Base-by-base conservation (phyloP, 2,888 invertebrate genomes). In the Phrixothrix hirtus region DNA sequence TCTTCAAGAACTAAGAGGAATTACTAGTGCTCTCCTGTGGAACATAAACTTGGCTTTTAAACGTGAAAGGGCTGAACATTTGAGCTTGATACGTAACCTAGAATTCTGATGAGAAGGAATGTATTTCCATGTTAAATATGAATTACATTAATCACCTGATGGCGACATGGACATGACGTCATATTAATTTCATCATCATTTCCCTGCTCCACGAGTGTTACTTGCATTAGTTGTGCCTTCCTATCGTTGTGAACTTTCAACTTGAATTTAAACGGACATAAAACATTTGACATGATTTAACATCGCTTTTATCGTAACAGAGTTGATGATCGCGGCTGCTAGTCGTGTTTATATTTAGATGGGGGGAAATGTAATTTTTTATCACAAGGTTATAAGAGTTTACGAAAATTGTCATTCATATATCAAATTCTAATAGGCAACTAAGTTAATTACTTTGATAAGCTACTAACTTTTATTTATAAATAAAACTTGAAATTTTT, bases 131-230 rank as follows among this genome's bases (percentile, higher is more conserved):
- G 55, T 57, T 54, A 63, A 62, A 65, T 64, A 60, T 58, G 62
- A 62, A 62, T 58, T 59, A 57, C 68, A 71, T 71, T 68, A 70
- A 71, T 71, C 71, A 70, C 69, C 68, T 70, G 71, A 62, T 61
- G 66, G 67, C 63, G 71, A 69, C 70, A 64, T 63, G 61, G 60
- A 67, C 68, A 66, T 66, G 68, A 66, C 68, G 67, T 66, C 68
- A 69, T 68, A 71, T 71, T 67, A 68, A 69, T 70, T 67, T 63
- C 55, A 62, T 58, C n/a, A n/a, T n/a, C 60, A 59, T 59, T 56
- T 60, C 58, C 48, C 51, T 39, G 50, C 45, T 39, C 39, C 31
- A 16, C 35, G 15, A 16, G 16, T 32, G 17, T 17, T 29, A 27
- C 29, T 31, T 25, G 29, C 31, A 36, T 25, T 11, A 27, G 16